Evolutionary conservation across 2,888 invertebrate genomes (phyloP), one percentile per base, ranked within the genome.

Genomic region (Eristalis intricaria): DNA sequence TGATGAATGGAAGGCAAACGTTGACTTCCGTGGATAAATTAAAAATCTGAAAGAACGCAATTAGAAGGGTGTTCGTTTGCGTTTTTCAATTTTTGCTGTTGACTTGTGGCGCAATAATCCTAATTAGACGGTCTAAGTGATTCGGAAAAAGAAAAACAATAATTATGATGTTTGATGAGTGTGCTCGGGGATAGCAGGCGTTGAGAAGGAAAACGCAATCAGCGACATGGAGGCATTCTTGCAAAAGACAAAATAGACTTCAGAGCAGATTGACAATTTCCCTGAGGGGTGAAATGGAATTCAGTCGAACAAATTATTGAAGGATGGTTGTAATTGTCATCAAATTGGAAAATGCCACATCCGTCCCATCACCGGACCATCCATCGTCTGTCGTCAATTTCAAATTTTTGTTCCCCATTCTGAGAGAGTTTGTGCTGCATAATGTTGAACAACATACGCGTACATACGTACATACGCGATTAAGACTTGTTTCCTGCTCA

Each of bases 1-100:
- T 87, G 84, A 84, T 87, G 84, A 87, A 87, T 84, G 84, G 75
- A 50, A 64, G 68, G 50, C 71, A 84, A 87, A 76, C 76, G 73
- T 61, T 84, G 50, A 76, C 79, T 87, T 84, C 76, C 84, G 87
- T 13, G 65, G 74, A 84, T 84, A 75, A 75, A 79, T 84, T 75
- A 61, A 58, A 79, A 66, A 75, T 19, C 50, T 29, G 50, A 60
- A 76, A 40, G 19, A 50, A 8, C 19, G 19, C 23, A 22, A 40
- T n/a, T 35, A 71, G 19, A 19, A 10, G 35, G 56, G 38, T 60
- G 38, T 60, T 58, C 65, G 64, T 58, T 56, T 19, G 13, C 64
- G 29, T 22, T 43, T 38, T 38, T 58, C 32, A 22, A 61, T 76
- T 60, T 68, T 68, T n/a, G 26, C 10, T 76, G 43, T 68, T 76